These are phyloP conservation scores for Drosophila murphyi DNA, from an alignment of 1,140 invertebrate genomes.

Conservation along the genomic window DNA sequence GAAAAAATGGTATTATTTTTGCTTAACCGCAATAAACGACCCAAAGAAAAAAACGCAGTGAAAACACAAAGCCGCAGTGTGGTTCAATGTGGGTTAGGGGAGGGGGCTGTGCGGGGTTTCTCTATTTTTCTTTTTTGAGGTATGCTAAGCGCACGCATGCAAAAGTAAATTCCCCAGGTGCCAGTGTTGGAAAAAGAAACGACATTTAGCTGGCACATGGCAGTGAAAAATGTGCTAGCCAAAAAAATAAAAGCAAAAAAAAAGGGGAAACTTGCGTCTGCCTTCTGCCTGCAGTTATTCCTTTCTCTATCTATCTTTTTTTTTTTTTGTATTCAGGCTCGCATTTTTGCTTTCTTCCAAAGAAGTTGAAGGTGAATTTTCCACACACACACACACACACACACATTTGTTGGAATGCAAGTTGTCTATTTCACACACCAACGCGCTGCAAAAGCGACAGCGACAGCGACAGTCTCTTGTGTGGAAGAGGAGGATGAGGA, in stretches of 20 bases:
- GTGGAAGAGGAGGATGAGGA: slow-evolving; percentile 9
- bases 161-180: slow-evolving; percentile 74
- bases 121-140: slow-evolving; percentile 39
- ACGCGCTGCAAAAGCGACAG: slow-evolving; percentile 56
- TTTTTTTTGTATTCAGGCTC: slow-evolving; percentile 5
- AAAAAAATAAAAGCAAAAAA: slow-evolving; percentile 40
- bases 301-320: slow-evolving; percentile 18
- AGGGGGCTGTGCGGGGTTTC: slow-evolving; percentile 20
- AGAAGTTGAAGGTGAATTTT: slow-evolving; percentile 40
- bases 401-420: slow-evolving; percentile 46
- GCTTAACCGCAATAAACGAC: slow-evolving; percentile 53
- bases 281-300: slow-evolving; percentile 45
- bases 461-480: slow-evolving; percentile 35
- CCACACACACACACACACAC: neutral
- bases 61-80: slow-evolving; percentile 21
- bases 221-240: slow-evolving; percentile 66
- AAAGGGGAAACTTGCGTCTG: slow-evolving; percentile 11
- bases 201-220: slow-evolving; percentile 66
- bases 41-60: slow-evolving; percentile 12
- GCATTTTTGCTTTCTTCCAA: slow-evolving; percentile 33
- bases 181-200: slow-evolving; percentile 52
- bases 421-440: slow-evolving; percentile 77
- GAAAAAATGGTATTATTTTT: slow-evolving; percentile 53
- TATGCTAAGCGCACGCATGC: slow-evolving; percentile 68
- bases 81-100: slow-evolving; percentile 12